Evolutionary conservation across 1,140 invertebrate species (phyloP).

Genomic region (Drosophila navojoa): DNA sequence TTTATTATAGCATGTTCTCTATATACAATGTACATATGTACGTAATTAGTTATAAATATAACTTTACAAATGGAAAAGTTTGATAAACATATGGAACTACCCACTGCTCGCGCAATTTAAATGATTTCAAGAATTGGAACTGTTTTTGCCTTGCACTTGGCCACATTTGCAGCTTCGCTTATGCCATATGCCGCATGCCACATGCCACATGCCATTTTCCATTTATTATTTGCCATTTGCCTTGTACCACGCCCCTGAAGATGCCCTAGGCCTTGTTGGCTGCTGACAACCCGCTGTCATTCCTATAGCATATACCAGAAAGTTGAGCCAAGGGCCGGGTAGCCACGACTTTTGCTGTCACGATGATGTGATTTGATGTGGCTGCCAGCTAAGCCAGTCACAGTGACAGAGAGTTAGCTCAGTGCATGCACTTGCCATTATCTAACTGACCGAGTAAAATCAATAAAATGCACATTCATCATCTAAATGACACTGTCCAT

Average conservation of each 20-base stretch:
- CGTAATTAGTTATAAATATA: no score
- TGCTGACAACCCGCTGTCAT: background rate
- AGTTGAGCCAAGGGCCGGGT: background rate
- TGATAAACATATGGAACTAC: no score
- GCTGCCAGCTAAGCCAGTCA: slow-evolving; percentile 11
- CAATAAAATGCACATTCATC: slow-evolving; percentile 58
- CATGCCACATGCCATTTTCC: slow-evolving; percentile 18
- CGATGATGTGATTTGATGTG: slow-evolving; percentile 8
- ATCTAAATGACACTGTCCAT: background rate
- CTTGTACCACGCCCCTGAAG: background rate
- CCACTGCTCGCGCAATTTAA: background rate
- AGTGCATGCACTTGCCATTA: slow-evolving; percentile 53
- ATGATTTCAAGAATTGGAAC: slow-evolving; percentile 22
- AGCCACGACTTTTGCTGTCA: background rate
- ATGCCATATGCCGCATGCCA: slow-evolving; percentile 30
- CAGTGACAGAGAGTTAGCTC: background rate
- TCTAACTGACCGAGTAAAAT: slow-evolving; percentile 59
- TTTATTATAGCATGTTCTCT: no score
- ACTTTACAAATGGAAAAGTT: no score
- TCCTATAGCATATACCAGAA: background rate
- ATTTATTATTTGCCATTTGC: slow-evolving; percentile 16
- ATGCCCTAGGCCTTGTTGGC: slow-evolving; percentile 3
- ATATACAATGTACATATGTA: no score
- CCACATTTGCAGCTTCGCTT: slow-evolving; percentile 19
- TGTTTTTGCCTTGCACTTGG: slow-evolving; percentile 43